These are phyloP conservation scores for Nephila pilipes DNA, from an alignment of 1,140 invertebrate genomes.

Conservation along the genomic window DNA sequence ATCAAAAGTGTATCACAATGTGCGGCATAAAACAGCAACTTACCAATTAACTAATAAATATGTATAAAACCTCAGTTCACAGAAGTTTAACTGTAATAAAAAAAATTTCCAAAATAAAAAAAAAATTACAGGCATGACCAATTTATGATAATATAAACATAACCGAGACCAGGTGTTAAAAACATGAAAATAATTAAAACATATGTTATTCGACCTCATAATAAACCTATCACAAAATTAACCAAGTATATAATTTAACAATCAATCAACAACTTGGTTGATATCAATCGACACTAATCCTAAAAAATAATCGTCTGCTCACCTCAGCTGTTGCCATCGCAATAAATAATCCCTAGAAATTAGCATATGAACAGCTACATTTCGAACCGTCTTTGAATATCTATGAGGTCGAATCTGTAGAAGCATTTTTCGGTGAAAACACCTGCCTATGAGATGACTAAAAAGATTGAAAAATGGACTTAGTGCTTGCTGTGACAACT, in stretches of 20 bases:
- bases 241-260: not conserved
- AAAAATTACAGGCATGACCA: no score
- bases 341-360: not conserved
- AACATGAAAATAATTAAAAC: no score
- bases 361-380: constrained; percentile 5
- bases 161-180: no score
- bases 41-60: no score
- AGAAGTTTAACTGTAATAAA: no score
- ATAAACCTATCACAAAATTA: not conserved
- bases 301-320: not conserved
- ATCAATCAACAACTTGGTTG: not conserved
- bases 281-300: not conserved
- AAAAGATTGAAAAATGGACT: not conserved
- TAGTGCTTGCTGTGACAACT: not conserved
- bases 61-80: no score
- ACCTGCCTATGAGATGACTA: not conserved
- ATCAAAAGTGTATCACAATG: no score
- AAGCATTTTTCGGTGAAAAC: not conserved
- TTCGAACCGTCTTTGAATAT: not conserved
- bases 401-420: not conserved
- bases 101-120: no score
- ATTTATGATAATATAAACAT: no score
- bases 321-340: not conserved
- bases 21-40: no score
- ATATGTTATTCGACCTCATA: no score